Conservation (phyloP, 2,888 invertebrate species). For the Dicyrtomina minuta region DNA sequence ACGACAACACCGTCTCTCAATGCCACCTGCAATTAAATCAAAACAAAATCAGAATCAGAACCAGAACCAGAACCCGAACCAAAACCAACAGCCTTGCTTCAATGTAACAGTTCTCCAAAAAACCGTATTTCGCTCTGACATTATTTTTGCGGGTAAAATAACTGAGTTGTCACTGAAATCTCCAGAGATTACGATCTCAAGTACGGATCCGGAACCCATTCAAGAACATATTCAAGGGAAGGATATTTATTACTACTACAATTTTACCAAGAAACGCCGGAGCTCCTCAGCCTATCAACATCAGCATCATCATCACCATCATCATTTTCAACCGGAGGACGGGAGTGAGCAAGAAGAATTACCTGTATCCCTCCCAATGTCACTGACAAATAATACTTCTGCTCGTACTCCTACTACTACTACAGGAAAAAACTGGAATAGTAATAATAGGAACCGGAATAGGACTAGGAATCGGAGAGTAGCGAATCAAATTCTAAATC, state of each 20-base stretch:
- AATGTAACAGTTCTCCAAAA: constrained; percentile 41
- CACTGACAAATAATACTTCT: no score
- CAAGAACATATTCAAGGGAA: constrained; percentile 20
- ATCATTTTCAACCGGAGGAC: no score
- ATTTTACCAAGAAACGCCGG: constrained; percentile 34
- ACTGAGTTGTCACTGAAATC: no score
- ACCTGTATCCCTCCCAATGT: no score
- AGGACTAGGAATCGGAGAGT: no score
- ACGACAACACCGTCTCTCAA: background rate
- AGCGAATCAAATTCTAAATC: background rate
- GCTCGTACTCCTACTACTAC: no score
- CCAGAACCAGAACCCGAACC: no score
- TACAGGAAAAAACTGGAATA: no score
- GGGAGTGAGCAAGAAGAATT: no score
- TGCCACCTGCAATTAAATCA: no score
- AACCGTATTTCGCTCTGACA: constrained; percentile 41
- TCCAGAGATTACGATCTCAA: constrained; percentile 30
- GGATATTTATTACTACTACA: constrained; percentile 35
- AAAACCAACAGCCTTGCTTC: constrained; percentile 42
- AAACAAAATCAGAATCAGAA: no score
- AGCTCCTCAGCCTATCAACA: background rate
- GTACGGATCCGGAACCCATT: background rate
- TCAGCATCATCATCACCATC: background rate
- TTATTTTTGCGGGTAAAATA: constrained; percentile 49
- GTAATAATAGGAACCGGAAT: no score